A percentile compares a stretch with the other conserved stretches of the same genome.
Conservation (phyloP, 2,797 vertebrate genomes). For the Malurus splendens region DNA sequence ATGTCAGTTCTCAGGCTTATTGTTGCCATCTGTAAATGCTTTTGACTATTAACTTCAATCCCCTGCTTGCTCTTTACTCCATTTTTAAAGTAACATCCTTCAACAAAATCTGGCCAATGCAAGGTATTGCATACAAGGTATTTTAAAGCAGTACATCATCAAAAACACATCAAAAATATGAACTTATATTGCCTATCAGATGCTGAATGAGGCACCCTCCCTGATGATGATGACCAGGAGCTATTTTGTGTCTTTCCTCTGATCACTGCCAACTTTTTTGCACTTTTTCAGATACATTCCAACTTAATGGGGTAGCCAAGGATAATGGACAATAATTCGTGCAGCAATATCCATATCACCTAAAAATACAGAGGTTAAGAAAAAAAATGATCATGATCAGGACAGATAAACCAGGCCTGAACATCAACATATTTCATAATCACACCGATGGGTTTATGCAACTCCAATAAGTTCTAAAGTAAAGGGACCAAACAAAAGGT, state of each 20-base stretch:
- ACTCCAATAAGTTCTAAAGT: background rate
- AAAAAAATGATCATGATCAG: background rate
- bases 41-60: background rate
- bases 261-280: fast-evolving
- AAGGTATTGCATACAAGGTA: background rate
- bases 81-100: background rate
- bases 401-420: background rate
- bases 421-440: background rate
- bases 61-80: background rate
- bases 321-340: background rate
- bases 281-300: background rate
- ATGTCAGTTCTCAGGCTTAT: background rate
- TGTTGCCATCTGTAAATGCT: background rate
- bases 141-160: background rate
- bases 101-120: background rate
- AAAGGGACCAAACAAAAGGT: background rate
- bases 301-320: background rate
- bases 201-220: background rate
- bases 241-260: background rate
- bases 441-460: background rate
- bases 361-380: background rate
- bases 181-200: background rate
- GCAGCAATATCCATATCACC: background rate
- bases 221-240: background rate
- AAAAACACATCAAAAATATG: background rate